Evolutionary conservation across 2,888 invertebrate genomes (phyloP).

Genomic region (Stenichneumon culpator): DNA sequence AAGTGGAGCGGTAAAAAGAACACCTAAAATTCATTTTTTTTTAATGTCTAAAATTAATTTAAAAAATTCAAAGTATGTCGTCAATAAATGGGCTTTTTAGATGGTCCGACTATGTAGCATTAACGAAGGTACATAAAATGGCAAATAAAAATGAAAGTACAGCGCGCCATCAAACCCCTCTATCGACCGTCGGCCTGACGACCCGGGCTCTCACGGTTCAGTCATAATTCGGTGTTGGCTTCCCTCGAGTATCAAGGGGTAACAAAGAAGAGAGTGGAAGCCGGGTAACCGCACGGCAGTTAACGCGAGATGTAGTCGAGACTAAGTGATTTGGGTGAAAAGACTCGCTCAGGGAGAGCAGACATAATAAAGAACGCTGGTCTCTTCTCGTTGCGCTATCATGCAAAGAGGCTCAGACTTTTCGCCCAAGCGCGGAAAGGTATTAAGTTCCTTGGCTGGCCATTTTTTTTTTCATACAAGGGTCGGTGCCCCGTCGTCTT

Average conservation of each 20-base stretch:
- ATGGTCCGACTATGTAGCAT: background rate
- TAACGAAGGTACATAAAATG: background rate
- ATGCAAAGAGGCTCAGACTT: conserved; percentile 7
- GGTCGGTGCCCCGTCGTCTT: background rate
- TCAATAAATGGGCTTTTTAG: background rate
- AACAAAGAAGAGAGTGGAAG: conserved; percentile 7
- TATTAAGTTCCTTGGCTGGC: conserved; percentile 1
- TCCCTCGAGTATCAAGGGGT: conserved; percentile 1
- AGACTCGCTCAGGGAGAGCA: conserved; percentile 25
- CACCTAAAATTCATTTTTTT: background rate
- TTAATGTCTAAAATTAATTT: background rate
- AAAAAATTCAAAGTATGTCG: background rate
- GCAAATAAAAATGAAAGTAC: conserved; percentile 53
- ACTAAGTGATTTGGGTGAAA: conserved; percentile 36
- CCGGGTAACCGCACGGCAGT: conserved; percentile 4
- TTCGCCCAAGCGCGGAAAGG: background rate
- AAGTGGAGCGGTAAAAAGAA: no score
- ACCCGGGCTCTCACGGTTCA: conserved; percentile 25
- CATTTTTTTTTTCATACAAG: background rate
- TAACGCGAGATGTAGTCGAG: conserved; percentile 14
- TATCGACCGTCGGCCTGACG: conserved; percentile 33
- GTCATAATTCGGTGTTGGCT: conserved; percentile 36
- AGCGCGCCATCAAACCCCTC: background rate
- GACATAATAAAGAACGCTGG: conserved; percentile 6
- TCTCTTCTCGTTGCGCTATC: background rate